Evolutionary conservation across 1,140 invertebrate species (phyloP), one percentile per base, ranked within the genome.

Genomic region (Bilobella aurantiaca): DNA sequence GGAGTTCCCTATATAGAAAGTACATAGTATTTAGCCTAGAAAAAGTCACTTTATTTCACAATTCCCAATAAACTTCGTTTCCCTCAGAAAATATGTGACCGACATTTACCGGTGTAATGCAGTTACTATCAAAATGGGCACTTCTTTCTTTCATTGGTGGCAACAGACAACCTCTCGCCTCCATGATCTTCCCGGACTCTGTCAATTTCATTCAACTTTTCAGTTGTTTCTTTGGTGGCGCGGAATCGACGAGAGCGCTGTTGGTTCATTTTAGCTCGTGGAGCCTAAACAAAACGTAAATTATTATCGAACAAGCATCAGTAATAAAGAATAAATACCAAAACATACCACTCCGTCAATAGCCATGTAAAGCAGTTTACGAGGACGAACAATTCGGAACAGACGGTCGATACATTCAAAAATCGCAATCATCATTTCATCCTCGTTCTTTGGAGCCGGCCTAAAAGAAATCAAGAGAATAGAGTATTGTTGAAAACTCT

Each of bases 371-470:
- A 99, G 79, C 8, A 99, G 63, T 77, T 93, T 94, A 68, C 96
- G 82, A 12, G 97, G 97, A 68, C 96, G 81, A 0, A 98, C 93
- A 75, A 99, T 98, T 16, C 85, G 82, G 79, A 99, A 96, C 59
- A 99, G 82, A 64, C 94, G 80, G 77, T 99, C 97, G 72, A 99
- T 98, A 76, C 94, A 98, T 74, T 98, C 96, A 79, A 99, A 99
- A 74, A 99, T 99, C 27, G 93, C 90, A 58, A 96, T 83, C 94
- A 99, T 99, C 96, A 99, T 99, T 80, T 99, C 97, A 76, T 98
- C 95, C 78, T 99, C 96, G 81, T 95, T 91, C 80, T 93, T 94
- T 0, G 97, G 97, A 0, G 96, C 89, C 32, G 96, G 93, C 74
- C 89, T 89, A 73, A 56, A 80, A 78, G 75, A 65, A 74, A n/a